Evolutionary conservation across 2,888 invertebrate genomes (phyloP), one percentile per base, ranked within the genome.

Genomic region (Dasypogon diadema): DNA sequence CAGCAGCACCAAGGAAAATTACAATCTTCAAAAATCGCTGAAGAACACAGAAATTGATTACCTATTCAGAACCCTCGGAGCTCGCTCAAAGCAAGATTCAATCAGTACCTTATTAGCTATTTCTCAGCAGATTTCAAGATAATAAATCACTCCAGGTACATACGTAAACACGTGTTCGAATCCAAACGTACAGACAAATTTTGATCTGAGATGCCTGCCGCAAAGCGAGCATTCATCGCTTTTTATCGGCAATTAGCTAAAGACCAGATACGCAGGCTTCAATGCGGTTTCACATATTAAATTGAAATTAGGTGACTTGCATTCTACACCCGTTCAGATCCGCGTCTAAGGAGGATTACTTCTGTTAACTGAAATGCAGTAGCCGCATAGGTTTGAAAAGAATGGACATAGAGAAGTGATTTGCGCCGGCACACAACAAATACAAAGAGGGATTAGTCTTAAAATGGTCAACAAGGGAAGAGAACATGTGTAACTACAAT

Each of bases 291-390:
- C 63, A 37, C 42, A 63, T 63, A 42, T 68, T 68, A 68, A 68
- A 68, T 68, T 68, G 48, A 68, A 68, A 68, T 68, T 68, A 68
- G 68, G 48, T 68, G 68, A 68, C 68, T 68, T 68, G 68, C 68
- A 68, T 65, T 24, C 24, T 46, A 6, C 30, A 6, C 26, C 58
- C 30, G 58, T 26, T 30, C 4, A 30, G 8, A 30, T 30, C 30
- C 30, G 30, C 8, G 3, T 30, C 30, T 30, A 30, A 30, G 30
- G 4, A 8, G 30, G 30, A 30, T 30, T 30, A 30, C 30, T 5
- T 30, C 30, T 30, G 30, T 30, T 5, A 30, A 30, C 30, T 5
- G 30, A 30, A 30, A 30, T 30, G 16, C 58, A 16, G 58, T 58
- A 58, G 58, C 58, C 58, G 30, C 58, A 26, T 26, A 16, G 26